Conservation (phyloP, 1,140 invertebrate species). For the Thrips palmi region DNA sequence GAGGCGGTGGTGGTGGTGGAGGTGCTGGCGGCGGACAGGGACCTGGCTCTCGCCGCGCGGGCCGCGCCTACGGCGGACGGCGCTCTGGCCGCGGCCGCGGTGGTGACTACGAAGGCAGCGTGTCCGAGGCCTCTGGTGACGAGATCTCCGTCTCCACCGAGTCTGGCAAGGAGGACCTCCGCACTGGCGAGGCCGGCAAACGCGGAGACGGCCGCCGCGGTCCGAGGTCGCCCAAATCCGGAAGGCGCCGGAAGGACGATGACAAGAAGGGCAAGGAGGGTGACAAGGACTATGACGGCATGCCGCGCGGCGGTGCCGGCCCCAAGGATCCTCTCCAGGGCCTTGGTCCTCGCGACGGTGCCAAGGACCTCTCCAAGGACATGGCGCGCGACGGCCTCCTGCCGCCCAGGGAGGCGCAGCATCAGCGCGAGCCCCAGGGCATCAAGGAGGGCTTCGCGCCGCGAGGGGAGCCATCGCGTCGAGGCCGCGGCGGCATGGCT, state of each 20-base stretch:
- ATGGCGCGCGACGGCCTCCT: too few species aligned
- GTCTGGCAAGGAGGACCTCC: constrained; percentile 27
- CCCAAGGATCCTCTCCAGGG: too few species aligned
- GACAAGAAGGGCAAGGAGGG: constrained; percentile 23
- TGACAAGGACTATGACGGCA: too few species aligned
- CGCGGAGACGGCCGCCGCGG: background rate
- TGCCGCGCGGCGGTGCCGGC: too few species aligned
- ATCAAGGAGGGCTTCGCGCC: constrained; percentile 49
- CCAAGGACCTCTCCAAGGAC: too few species aligned
- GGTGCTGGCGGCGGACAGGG: constrained; percentile 17
- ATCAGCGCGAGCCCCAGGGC: constrained; percentile 20
- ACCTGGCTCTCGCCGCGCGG: background rate
- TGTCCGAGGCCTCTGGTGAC: constrained; percentile 37
- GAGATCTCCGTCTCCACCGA: constrained; percentile 31
- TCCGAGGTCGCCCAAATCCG: constrained; percentile 16
- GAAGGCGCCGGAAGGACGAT: constrained; percentile 22
- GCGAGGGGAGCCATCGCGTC: constrained; percentile 60
- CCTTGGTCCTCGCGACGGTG: too few species aligned
- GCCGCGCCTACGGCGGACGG: constrained; percentile 23
- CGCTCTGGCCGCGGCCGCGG: constrained; percentile 27
- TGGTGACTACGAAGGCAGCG: constrained; percentile 30
- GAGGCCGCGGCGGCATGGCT: constrained; percentile 43
- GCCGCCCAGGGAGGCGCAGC: constrained; percentile 21
- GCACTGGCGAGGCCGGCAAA: constrained; percentile 6
- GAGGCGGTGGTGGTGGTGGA: constrained; percentile 13